Conservation (phyloP, 2,113 vertebrate genomes). For the Arvicanthis niloticus region DNA sequence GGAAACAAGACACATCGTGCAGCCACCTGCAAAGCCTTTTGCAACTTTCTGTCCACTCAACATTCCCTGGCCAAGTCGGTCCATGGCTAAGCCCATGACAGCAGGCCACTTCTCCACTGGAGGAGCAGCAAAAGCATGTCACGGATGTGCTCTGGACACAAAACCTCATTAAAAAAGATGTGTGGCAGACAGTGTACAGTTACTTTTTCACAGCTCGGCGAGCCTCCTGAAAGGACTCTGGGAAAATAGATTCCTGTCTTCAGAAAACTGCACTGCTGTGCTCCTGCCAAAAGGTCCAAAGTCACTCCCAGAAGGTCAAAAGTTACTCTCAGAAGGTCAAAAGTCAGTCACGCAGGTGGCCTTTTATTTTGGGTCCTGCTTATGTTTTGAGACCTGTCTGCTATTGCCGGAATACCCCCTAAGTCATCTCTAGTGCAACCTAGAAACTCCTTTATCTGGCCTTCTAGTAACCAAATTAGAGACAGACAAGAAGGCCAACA, state of each 20-base stretch:
- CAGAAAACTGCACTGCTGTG: too few relatives aligned
- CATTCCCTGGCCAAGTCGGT: neutral
- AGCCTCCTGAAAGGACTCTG: neutral
- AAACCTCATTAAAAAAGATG: too few relatives aligned
- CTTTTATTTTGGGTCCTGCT: accelerated
- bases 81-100: too few relatives aligned
- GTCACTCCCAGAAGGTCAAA: neutral
- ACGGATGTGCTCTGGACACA: neutral
- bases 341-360: too few relatives aligned
- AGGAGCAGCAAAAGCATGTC: neutral
- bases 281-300: neutral
- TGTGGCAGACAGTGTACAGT: accelerated
- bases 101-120: accelerated
- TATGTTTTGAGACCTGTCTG: neutral
- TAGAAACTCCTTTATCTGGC: neutral
- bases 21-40: neutral
- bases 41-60: accelerated
- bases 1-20: too few relatives aligned
- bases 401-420: neutral
- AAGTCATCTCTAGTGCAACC: neutral
- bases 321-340: neutral
- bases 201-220: too few relatives aligned
- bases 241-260: neutral
- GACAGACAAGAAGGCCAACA: neutral
- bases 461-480: neutral